Conservation (phyloP, 2,888 invertebrate genomes). For the Hanleya hanleyi region DNA sequence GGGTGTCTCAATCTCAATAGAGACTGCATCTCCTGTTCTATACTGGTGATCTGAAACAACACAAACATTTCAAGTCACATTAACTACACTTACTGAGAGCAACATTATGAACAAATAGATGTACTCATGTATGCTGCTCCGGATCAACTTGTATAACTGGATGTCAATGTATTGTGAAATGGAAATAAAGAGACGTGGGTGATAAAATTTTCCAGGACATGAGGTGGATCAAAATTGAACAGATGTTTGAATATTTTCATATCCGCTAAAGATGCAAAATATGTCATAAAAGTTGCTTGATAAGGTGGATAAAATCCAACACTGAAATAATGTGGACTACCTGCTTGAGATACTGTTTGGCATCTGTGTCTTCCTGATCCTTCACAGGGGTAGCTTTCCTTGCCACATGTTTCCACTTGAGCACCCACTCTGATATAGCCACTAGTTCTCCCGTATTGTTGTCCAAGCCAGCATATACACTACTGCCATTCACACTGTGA, state of each 20-base stretch:
- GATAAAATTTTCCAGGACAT: no score
- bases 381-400: slow-evolving; percentile 50
- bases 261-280: background rate
- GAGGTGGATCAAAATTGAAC: no score
- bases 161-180: no score
- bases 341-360: slow-evolving; percentile 66
- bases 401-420: slow-evolving; percentile 62
- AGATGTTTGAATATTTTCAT: no score
- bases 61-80: no score
- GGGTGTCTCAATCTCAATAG: slow-evolving; percentile 82
- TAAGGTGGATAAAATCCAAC: background rate
- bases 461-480: slow-evolving; percentile 86
- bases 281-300: no score
- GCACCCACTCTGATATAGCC: slow-evolving; percentile 84
- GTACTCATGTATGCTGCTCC: no score
- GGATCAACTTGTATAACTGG: no score
- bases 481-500: slow-evolving; percentile 83
- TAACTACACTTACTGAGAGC: no score
- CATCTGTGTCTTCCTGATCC: slow-evolving; percentile 58
- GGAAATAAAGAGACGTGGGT: no score
- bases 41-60: slow-evolving; percentile 80
- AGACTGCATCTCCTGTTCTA: slow-evolving; percentile 86
- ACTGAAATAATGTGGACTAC: slow-evolving; percentile 33
- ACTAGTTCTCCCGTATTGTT: slow-evolving; percentile 78
- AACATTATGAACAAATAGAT: no score